Evolutionary conservation across 2,797 vertebrate species (phyloP).

Genomic region (Eutrigla gurnardus): DNA sequence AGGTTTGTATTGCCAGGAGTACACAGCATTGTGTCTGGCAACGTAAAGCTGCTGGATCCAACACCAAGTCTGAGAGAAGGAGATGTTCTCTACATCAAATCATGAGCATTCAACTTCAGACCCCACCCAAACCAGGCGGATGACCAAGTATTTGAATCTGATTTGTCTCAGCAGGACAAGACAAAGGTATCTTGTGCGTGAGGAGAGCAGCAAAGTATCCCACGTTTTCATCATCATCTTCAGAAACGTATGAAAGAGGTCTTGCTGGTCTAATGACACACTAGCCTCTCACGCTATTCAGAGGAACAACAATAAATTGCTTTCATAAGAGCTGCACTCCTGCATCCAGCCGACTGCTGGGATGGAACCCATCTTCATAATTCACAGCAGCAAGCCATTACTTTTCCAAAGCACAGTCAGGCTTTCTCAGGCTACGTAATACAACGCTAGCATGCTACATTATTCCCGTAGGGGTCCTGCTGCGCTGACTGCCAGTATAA

Average conservation of each 20-base stretch:
- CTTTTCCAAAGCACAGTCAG: constrained; percentile 33
- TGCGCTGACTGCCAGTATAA: constrained; percentile 46
- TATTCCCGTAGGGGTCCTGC: constrained; percentile 36
- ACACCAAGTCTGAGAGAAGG: not conserved
- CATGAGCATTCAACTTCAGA: not conserved
- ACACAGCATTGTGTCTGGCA: constrained; percentile 13
- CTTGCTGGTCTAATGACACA: constrained; percentile 14
- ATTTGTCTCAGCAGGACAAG: not conserved
- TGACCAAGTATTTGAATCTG: not conserved
- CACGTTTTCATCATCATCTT: constrained; percentile 29
- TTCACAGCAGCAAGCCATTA: constrained; percentile 32
- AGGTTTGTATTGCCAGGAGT: constrained; percentile 26
- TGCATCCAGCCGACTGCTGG: constrained; percentile 5
- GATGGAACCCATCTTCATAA: constrained; percentile 51
- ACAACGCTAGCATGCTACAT: constrained; percentile 43
- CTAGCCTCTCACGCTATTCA: constrained; percentile 17
- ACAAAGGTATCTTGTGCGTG: not conserved
- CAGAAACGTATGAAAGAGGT: not conserved
- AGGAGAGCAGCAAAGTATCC: not conserved
- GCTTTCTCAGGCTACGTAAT: constrained; percentile 30
- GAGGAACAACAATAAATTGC: constrained; percentile 42
- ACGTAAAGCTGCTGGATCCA: not conserved
- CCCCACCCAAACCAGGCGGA: not conserved
- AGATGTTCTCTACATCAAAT: not conserved
- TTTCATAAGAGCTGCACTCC: constrained; percentile 38